These are phyloP conservation scores for Hylaeus anthracinus DNA, from an alignment of 1,140 invertebrate genomes.

Conservation along the genomic window DNA sequence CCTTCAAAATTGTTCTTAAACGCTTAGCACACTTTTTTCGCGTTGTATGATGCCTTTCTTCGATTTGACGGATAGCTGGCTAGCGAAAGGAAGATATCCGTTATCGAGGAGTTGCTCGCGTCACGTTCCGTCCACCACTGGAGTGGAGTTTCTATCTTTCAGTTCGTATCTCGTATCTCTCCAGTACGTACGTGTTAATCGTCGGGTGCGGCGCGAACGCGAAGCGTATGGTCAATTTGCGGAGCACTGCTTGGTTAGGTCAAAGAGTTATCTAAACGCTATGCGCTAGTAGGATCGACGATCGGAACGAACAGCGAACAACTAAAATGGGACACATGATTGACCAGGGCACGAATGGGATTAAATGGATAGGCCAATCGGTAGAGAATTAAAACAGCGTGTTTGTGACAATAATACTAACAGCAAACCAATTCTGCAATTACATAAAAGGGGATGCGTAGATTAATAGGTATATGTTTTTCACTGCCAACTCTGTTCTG, in stretches of 20 bases:
- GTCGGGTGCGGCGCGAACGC: background rate
- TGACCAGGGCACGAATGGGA: background rate
- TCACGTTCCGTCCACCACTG: background rate
- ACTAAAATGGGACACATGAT: background rate
- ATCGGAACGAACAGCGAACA: conserved; percentile 6
- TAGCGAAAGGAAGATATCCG: background rate
- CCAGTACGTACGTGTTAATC: conserved; percentile 28
- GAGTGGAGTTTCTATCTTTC: conserved; percentile 2
- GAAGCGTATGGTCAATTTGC: conserved; percentile 17
- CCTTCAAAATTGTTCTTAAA: too few relatives aligned
- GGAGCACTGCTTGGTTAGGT: background rate
- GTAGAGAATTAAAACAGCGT: too few relatives aligned
- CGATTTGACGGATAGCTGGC: background rate
- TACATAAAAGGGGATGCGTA: too few relatives aligned
- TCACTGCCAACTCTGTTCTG: too few relatives aligned
- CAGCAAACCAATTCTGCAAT: too few relatives aligned
- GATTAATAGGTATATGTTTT: too few relatives aligned
- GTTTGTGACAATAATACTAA: too few relatives aligned
- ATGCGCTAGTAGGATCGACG: background rate
- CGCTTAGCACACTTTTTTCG: too few relatives aligned
- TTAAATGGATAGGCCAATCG: too few relatives aligned
- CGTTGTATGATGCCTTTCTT: too few relatives aligned
- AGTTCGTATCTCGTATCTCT: background rate
- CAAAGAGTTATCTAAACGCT: background rate
- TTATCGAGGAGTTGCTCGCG: background rate